Conservation (phyloP, 2,888 invertebrate species). For the Mechanitis mazaeus region DNA sequence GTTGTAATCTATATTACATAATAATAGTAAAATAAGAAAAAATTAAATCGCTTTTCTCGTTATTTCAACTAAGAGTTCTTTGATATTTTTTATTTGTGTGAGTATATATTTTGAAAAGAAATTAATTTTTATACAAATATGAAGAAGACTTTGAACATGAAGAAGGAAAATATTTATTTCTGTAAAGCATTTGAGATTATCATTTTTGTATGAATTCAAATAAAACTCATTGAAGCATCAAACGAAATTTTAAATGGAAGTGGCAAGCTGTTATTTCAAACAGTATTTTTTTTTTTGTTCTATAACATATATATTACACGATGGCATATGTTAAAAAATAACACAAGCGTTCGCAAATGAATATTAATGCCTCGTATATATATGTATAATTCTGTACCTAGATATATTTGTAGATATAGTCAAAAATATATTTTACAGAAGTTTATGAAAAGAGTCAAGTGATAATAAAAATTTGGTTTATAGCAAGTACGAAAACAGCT, state of each 20-base stretch:
- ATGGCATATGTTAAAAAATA: constrained; percentile 25
- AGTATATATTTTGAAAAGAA: no score
- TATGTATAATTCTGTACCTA: constrained; percentile 25
- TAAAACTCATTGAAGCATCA: constrained; percentile 30
- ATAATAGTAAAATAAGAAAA: neutral
- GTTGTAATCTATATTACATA: no score
- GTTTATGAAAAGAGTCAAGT: constrained; percentile 32
- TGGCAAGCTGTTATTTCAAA: constrained; percentile 11
- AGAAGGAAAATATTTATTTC: neutral
- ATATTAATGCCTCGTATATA: constrained; percentile 24
- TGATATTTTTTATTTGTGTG: no score
- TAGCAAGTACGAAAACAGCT: neutral
- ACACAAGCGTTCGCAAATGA: constrained; percentile 33
- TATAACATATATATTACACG: constrained; percentile 23
- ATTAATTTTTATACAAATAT: no score
- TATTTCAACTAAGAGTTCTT: constrained; percentile 4
- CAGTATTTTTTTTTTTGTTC: neutral
- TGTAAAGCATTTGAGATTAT: constrained; percentile 23
- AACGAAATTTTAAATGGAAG: constrained; percentile 31
- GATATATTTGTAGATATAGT: constrained; percentile 33
- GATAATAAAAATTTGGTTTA: constrained; percentile 40
- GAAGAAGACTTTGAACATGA: no score
- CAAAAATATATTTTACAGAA: constrained; percentile 33
- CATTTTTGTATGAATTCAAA: constrained; percentile 24
- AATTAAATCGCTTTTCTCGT: constrained; percentile 10